Evolutionary conservation across 2,113 vertebrate genomes (phyloP).

Genomic region (Seriola dumerili): DNA sequence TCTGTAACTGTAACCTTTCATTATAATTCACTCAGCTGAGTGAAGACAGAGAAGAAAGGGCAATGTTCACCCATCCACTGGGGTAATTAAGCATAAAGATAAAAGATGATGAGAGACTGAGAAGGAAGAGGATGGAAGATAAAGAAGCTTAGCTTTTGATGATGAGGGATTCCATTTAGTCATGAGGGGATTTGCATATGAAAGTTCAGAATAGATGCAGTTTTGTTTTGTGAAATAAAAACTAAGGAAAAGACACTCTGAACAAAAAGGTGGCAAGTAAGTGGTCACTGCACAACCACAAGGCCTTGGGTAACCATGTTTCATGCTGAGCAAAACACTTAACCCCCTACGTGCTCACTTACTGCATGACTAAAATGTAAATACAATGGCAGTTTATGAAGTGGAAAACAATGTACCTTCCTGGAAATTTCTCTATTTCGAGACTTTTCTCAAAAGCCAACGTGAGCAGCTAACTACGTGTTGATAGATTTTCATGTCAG

Average conservation of each 20-base stretch:
- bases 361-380: neutral
- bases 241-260: neutral
- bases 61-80: conserved; percentile 21
- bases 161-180: conserved; percentile 8
- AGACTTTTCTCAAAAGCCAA: no score
- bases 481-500: neutral
- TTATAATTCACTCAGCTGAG: conserved; percentile 30
- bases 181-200: conserved; percentile 2
- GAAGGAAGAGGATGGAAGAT: neutral
- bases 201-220: neutral
- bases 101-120: conserved; percentile 15
- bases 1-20: conserved; percentile 70
- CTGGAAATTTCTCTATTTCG: no score
- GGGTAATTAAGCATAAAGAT: conserved; percentile 38
- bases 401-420: neutral
- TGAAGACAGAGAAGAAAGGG: conserved; percentile 54
- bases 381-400: neutral
- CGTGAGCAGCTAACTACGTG: no score
- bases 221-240: neutral
- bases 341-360: neutral
- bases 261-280: neutral
- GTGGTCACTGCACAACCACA: neutral
- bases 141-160: conserved; percentile 10
- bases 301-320: no score
- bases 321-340: no score